phyloP scores from a whole-genome alignment of 64 coral and sea anemone species.

The Pocillopora verrucosa region DNA sequence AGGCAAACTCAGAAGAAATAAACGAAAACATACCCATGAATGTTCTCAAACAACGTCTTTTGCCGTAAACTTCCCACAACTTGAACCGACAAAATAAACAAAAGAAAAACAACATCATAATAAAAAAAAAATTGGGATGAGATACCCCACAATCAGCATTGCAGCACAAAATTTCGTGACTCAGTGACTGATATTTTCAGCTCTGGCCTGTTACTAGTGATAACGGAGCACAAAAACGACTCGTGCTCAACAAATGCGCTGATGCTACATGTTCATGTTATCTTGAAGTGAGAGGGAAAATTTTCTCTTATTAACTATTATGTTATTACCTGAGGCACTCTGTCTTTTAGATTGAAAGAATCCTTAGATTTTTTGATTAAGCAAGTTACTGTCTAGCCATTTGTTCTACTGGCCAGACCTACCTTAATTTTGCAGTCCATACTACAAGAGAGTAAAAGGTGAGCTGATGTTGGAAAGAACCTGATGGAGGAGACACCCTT shows the following conservation, averaged over 20 bases:
- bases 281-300: too few species aligned
- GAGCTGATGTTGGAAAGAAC: conserved; percentile 89
- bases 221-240: too few species aligned
- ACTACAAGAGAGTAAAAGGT: conserved; percentile 90
- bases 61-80: conserved; percentile 98
- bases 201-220: too few species aligned
- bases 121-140: not conserved
- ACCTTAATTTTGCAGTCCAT: conserved; percentile 99
- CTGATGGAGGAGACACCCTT: conserved; percentile 92
- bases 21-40: conserved; percentile 70
- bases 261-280: too few species aligned
- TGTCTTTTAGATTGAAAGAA: too few species aligned
- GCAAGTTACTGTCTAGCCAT: too few species aligned
- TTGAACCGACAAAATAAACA: conserved; percentile 28
- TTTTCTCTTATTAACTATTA: too few species aligned
- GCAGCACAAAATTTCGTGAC: too few species aligned
- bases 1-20: not conserved
- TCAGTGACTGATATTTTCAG: too few species aligned
- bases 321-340: too few species aligned
- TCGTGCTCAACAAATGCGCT: too few species aligned
- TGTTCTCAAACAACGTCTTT: conserved; percentile 89
- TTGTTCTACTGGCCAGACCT: not conserved
- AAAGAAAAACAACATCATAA: not conserved
- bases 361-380: too few species aligned
- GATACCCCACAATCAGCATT: not conserved